phyloP scores from a whole-genome alignment of 2,113 vertebrate species.

The cattle (Bos taurus) region ARS-UCD2.0 NC_037329.1:55799501-55800000 shows the following conservation, averaged over 20 bases:
- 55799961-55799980: background rate
- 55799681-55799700: background rate
- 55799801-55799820: background rate
- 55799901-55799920: background rate
- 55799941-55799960: background rate
- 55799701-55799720: background rate
- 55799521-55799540: background rate
- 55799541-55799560: background rate
- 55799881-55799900: background rate
- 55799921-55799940: background rate
- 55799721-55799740: background rate
- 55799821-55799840: background rate
- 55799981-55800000: background rate
- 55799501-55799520: background rate
- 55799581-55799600: background rate
- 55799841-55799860: background rate
- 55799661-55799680: background rate
- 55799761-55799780: background rate
- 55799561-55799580: background rate
- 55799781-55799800: background rate
- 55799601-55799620: background rate
- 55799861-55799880: background rate
- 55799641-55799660: background rate
- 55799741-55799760: background rate
- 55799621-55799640: background rate